These are phyloP conservation scores for Epinotia demarniana DNA, from an alignment of 2,888 invertebrate species.

Conservation along the genomic window DNA sequence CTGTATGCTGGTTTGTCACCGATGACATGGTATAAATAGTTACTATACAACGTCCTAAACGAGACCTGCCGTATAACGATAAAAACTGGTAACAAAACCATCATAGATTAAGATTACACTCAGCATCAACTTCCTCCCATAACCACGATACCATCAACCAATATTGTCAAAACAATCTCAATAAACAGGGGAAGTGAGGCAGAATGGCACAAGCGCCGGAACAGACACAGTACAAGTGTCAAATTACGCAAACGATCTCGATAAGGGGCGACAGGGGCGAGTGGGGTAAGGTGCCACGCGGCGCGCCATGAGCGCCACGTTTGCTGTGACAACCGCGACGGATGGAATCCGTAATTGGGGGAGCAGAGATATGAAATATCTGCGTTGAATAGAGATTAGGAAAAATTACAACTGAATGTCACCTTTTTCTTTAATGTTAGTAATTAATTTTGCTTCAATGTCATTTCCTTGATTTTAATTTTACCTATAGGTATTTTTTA, in stretches of 20 bases:
- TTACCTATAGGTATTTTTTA: background rate
- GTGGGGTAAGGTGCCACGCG: constrained; percentile 1
- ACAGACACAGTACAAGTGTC: constrained; percentile 40
- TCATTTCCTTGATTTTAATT: background rate
- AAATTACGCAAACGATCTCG: constrained; percentile 39
- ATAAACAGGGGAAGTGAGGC: constrained; percentile 30
- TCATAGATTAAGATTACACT: background rate
- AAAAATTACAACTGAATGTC: background rate
- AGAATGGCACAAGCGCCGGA: constrained; percentile 13
- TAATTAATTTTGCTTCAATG: background rate
- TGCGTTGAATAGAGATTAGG: background rate
- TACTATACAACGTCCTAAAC: background rate
- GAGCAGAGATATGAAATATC: constrained; percentile 17
- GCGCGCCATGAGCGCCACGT: background rate
- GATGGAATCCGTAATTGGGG: constrained; percentile 6
- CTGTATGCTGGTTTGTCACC: too few relatives aligned
- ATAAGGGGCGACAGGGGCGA: constrained; percentile 25
- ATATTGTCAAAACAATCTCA: constrained; percentile 28
- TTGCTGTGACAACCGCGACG: constrained; percentile 16
- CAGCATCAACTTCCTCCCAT: constrained; percentile 8
- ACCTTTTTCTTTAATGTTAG: background rate
- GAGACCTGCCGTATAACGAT: background rate
- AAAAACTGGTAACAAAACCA: background rate
- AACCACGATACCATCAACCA: constrained; percentile 12
- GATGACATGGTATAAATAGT: too few relatives aligned